Conservation (phyloP, 2,797 vertebrate genomes). For the Sebastes steindachneri region DNA sequence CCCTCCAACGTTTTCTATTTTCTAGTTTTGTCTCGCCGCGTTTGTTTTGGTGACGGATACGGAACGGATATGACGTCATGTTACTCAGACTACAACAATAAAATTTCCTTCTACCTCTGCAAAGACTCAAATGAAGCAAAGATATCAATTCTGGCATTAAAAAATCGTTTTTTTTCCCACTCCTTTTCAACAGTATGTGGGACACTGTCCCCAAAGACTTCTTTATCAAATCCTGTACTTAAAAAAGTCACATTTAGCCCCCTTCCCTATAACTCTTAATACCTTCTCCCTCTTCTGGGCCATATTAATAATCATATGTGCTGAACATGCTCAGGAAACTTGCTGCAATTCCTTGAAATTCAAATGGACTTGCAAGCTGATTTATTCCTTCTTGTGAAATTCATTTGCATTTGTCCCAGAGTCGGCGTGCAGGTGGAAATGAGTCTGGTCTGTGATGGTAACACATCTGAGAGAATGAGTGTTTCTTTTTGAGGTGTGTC, state of each 20-base stretch:
- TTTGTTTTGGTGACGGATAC: too few species aligned
- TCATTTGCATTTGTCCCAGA: slow-evolving; percentile 39
- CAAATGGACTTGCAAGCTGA: slow-evolving; percentile 22
- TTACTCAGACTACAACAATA: too few species aligned
- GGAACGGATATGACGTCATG: too few species aligned
- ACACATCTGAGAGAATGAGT: not conserved
- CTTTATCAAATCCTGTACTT: not conserved
- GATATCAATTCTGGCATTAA: too few species aligned
- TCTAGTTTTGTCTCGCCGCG: too few species aligned
- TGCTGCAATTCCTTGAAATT: slow-evolving; percentile 43
- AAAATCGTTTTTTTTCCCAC: accelerated
- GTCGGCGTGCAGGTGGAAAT: not conserved
- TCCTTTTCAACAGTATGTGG: too few species aligned
- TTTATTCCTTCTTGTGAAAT: slow-evolving; percentile 36
- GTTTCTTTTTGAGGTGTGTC: slow-evolving; percentile 4
- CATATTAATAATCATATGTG: slow-evolving; percentile 25
- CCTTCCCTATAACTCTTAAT: not conserved
- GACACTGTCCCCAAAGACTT: not conserved
- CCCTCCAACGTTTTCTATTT: too few species aligned
- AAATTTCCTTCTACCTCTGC: too few species aligned
- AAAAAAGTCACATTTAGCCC: slow-evolving; percentile 16
- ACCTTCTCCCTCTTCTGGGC: slow-evolving; percentile 12
- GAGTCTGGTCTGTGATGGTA: not conserved
- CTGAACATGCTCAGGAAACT: slow-evolving; percentile 29
- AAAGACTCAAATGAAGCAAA: too few species aligned